Evolutionary conservation across 2,797 vertebrate genomes (phyloP).

Genomic region (Podarcis siculus): DNA sequence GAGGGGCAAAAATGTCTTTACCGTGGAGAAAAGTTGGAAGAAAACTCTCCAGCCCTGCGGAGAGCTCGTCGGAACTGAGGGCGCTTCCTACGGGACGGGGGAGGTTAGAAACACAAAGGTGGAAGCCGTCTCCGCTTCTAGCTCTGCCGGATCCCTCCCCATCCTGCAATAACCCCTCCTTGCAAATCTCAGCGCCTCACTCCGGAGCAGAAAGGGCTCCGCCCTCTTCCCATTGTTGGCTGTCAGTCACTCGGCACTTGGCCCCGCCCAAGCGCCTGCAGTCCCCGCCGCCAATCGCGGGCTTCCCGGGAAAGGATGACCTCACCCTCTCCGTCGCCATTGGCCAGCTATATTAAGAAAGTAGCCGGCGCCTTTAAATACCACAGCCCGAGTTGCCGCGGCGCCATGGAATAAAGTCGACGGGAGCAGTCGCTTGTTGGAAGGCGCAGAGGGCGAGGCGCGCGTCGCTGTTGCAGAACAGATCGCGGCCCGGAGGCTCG

Average conservation of each 20-base stretch:
- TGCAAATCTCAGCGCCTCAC: not conserved
- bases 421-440: accelerated
- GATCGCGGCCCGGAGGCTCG: constrained; percentile 1
- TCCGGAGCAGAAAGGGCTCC: constrained; percentile 10
- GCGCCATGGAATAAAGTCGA: not conserved
- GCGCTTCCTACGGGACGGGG: too few relatives aligned
- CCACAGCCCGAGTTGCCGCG: constrained; percentile 53
- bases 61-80: not conserved
- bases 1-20: not conserved
- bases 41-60: not conserved
- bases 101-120: not conserved
- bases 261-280: not conserved
- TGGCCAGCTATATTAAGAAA: constrained; percentile 97
- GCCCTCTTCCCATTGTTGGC: constrained; percentile 22
- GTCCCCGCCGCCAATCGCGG: constrained; percentile 75
- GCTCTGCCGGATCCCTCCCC: not conserved
- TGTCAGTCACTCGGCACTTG: not conserved
- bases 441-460: not conserved
- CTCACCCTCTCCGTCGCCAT: constrained; percentile 84
- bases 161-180: not conserved
- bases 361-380: constrained; percentile 88
- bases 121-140: not conserved
- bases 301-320: constrained; percentile 76
- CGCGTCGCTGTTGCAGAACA: constrained; percentile 4
- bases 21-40: not conserved